phyloP scores from a whole-genome alignment of 2,113 vertebrate species.

The Lonchura striata region DNA sequence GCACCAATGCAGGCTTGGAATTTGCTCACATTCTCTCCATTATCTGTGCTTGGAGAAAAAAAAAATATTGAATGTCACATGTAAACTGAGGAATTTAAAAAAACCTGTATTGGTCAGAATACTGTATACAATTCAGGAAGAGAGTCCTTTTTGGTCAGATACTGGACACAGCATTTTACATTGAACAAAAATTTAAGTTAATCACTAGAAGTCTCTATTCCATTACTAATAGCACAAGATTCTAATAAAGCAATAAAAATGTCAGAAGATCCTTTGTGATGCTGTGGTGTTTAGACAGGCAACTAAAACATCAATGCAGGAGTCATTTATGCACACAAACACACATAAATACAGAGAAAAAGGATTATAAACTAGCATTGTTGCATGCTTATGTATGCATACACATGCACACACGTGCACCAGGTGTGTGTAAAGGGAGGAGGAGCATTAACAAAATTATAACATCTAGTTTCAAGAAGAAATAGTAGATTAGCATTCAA shows the following conservation, averaged over 20 bases:
- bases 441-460: not conserved
- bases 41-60: not conserved
- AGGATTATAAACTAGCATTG: not conserved
- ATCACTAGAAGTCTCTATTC: not conserved
- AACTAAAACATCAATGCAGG: not conserved
- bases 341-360: not conserved
- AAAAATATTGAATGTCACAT: not conserved
- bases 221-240: not conserved
- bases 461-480: not conserved
- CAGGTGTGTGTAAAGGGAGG: not conserved
- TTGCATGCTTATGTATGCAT: fast-evolving
- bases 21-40: not conserved
- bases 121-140: not conserved
- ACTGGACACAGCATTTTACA: not conserved
- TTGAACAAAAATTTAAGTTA: not conserved
- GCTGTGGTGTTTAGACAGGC: not conserved
- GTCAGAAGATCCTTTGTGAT: not conserved
- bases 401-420: not conserved
- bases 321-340: not conserved
- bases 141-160: not conserved
- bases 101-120: not conserved
- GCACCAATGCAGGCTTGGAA: not conserved
- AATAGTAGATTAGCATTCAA: not conserved
- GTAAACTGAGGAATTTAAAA: not conserved
- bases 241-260: not conserved